A percentile compares a stretch with the other conserved stretches of the same genome.
Evolutionary conservation across 1,140 invertebrate species (phyloP).

Genomic region (Diplogasteroides magnus): DNA sequence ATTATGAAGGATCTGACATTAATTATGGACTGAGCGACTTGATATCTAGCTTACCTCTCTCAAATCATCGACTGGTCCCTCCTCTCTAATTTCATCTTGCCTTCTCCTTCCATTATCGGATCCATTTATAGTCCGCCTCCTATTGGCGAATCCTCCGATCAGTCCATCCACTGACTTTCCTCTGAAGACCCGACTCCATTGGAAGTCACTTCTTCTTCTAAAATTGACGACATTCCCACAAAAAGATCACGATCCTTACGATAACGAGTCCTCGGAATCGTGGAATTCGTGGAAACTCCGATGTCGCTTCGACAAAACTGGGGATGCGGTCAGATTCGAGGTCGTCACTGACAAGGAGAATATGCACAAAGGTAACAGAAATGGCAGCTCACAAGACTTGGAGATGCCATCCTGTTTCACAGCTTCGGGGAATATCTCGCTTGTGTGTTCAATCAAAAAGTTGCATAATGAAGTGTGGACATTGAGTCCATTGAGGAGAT

Average conservation of each 20-base stretch:
- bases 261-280: too few species aligned
- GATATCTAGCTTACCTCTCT: too few species aligned
- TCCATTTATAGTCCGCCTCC: conserved; percentile 16
- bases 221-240: too few species aligned
- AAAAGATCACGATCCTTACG: too few species aligned
- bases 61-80: too few species aligned
- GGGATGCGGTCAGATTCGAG: too few species aligned
- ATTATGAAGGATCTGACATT: not conserved
- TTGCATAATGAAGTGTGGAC: conserved; percentile 41
- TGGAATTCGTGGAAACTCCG: too few species aligned
- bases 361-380: too few species aligned
- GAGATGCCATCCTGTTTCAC: conserved; percentile 8
- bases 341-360: too few species aligned
- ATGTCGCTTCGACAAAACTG: too few species aligned
- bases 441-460: conserved; percentile 38
- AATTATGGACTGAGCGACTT: too few species aligned
- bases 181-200: conserved; percentile 22
- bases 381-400: not conserved
- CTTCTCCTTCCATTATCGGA: not conserved
- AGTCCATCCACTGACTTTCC: conserved; percentile 26
- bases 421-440: conserved; percentile 25
- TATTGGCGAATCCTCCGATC: conserved; percentile 23
- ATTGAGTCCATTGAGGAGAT: conserved; percentile 39
- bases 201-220: conserved; percentile 11
- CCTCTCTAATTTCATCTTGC: not conserved